Evolutionary conservation across 2,113 vertebrate genomes (phyloP).

Genomic region (Meleagris gallopavo): DNA sequence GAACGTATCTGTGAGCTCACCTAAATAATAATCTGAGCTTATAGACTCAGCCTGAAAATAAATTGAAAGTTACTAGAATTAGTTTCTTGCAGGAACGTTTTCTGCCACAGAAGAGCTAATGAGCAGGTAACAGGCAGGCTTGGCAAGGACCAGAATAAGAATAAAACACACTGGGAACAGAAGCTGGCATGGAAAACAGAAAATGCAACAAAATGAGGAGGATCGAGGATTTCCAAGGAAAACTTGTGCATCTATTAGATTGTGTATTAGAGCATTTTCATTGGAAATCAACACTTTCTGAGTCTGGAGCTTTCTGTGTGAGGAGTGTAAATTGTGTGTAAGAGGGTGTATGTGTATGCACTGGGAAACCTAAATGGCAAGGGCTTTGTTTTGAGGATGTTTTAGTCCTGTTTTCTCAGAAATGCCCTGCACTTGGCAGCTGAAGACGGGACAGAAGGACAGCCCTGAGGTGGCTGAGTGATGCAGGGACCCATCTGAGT

Average conservation of each 20-base stretch:
- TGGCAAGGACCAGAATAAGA: background rate
- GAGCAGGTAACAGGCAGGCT: background rate
- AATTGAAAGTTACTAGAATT: background rate
- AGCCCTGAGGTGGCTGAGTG: background rate
- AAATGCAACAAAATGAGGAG: background rate
- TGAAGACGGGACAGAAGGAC: background rate
- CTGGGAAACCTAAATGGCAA: background rate
- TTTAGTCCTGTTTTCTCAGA: background rate
- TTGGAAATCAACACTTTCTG: accelerated
- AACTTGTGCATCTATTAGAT: background rate
- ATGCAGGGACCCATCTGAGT: background rate
- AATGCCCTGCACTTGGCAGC: background rate
- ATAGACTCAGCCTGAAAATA: conserved; percentile 12
- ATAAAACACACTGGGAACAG: background rate
- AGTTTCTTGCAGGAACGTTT: background rate
- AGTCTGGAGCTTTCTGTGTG: background rate
- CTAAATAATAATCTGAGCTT: background rate
- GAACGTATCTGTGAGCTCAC: background rate
- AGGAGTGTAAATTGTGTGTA: background rate
- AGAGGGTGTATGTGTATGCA: accelerated
- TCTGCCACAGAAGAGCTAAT: conserved; percentile 19
- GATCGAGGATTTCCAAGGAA: background rate
- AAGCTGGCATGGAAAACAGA: background rate
- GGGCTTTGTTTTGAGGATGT: background rate
- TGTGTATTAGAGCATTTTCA: background rate